Base-by-base conservation (phyloP, 2,797 vertebrate species). In the Sorex maritimensis region DNA sequence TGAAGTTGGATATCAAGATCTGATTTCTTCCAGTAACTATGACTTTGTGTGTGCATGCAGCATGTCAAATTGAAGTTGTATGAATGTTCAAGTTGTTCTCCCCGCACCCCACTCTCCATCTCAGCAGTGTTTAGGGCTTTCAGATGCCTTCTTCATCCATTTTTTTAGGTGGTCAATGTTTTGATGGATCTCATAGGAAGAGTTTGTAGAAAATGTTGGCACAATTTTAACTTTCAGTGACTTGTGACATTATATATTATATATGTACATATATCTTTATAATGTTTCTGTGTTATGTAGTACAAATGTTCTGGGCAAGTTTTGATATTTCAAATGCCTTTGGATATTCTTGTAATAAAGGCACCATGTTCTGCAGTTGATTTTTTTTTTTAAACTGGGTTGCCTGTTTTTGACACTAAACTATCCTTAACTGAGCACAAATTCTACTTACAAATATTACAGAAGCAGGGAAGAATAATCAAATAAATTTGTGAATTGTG, bases 301-400 rank as follows among this genome's bases (percentile, higher is more conserved):
- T 90, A 30, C 94, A 94, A 92, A 92, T 96, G 93, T 96, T 96
- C 81, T 88, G 94, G 94, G 96, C 95, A 97, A 97, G 96, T 97
- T 96, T 96, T 95, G 94, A 41, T 96, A 90, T 92, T 93, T 95
- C 86, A 92, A 65, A 95, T 93, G 87, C 82, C 85, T 95, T 94
- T 95, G 82, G 88, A 72, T 95, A 95, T 75, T 94, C 81, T 86
- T 95, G 68, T 73, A 93, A 87, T 94, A 95, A 95, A 95, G 85
- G 69, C 88, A 84, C 81, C 44, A 73, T 83, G 28, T 88, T 93
- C 82, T 94, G 80, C 91, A 92, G 44, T 72, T 94, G 83, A 52
- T 83, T 83, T 92, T 94, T 81, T 92, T 94, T 61, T 61, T 61
- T 61, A 19, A 52, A 74, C 38, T 91, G 52, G 19, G 89, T 91